A percentile compares a stretch with the other conserved stretches of the same genome.
Evolutionary conservation across 2,888 invertebrate genomes (phyloP).

Genomic region (Troides oblongomaculatus): DNA sequence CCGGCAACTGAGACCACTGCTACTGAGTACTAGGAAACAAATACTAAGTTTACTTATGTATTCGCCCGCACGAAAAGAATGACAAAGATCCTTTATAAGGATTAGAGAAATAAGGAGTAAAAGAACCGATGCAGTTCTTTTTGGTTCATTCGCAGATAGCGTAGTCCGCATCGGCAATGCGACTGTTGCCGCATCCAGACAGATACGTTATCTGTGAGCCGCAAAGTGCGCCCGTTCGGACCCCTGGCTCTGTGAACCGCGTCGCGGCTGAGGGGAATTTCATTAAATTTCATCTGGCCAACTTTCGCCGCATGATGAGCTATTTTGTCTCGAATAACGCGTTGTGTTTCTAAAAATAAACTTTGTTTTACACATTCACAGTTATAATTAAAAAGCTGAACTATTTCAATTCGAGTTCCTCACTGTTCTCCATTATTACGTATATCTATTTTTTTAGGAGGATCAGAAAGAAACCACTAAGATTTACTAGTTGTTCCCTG

Average conservation of each 20-base stretch:
- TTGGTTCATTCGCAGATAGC: constrained; percentile 11
- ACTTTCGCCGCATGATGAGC: constrained; percentile 51
- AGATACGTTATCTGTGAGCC: constrained; percentile 23
- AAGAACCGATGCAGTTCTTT: background rate
- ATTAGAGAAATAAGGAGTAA: background rate
- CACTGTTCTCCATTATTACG: too few relatives aligned
- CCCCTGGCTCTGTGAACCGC: constrained; percentile 49
- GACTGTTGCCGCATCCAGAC: constrained; percentile 16
- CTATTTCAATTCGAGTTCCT: constrained; percentile 30
- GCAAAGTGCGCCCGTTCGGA: constrained; percentile 30
- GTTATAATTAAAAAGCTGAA: constrained; percentile 13
- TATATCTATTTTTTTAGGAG: too few relatives aligned
- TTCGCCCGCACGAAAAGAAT: background rate
- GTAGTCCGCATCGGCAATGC: constrained; percentile 1
- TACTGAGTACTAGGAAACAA: too few relatives aligned
- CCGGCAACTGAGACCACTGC: too few relatives aligned
- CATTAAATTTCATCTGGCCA: constrained; percentile 69
- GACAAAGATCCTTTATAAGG: background rate
- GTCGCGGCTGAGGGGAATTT: constrained; percentile 52
- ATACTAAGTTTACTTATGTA: background rate
- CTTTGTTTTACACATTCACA: constrained; percentile 30
- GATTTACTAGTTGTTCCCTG: too few relatives aligned
- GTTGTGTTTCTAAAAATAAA: constrained; percentile 34
- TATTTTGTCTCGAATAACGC: constrained; percentile 50
- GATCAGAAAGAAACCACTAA: too few relatives aligned